Percentiles rank a stretch among this genome's conserved stretches.
phyloP scores from a whole-genome alignment of 2,888 invertebrate genomes.

The Athripsodes cinereus region DNA sequence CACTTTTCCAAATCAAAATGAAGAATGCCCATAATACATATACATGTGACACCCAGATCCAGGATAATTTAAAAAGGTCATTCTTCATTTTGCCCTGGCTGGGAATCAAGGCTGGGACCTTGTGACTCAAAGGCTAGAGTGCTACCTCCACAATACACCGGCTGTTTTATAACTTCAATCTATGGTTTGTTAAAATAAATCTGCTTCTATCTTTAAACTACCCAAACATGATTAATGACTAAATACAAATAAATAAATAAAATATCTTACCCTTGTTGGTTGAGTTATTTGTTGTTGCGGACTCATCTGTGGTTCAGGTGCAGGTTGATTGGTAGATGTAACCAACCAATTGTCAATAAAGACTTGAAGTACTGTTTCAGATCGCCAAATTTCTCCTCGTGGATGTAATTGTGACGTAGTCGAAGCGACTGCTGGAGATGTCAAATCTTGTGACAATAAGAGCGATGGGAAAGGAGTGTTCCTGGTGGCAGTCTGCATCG shows the following conservation, averaged over 20 bases:
- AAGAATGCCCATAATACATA: no score
- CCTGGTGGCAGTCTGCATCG: conserved; percentile 48
- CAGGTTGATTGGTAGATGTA: conserved; percentile 37
- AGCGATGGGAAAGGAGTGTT: conserved; percentile 43
- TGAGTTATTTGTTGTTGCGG: background rate
- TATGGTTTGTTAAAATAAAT: no score
- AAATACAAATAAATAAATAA: background rate
- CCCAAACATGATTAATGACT: no score
- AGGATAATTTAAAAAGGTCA: no score
- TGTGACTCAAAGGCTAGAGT: no score
- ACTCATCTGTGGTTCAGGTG: conserved; percentile 27
- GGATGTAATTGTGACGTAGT: conserved; percentile 51
- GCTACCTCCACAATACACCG: no score
- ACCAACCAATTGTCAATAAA: conserved; percentile 81
- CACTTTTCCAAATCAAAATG: no score
- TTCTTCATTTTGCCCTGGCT: no score
- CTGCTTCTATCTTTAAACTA: no score
- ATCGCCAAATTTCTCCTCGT: conserved; percentile 73
- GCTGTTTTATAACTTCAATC: no score
- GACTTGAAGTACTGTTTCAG: conserved; percentile 75
- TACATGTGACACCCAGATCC: no score
- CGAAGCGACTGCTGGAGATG: conserved; percentile 28
- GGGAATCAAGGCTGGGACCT: no score
- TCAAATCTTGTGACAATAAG: conserved; percentile 44
- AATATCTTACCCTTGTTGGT: background rate